Conservation (phyloP, 2,113 vertebrate genomes). For the Cnemophilus loriae region DNA sequence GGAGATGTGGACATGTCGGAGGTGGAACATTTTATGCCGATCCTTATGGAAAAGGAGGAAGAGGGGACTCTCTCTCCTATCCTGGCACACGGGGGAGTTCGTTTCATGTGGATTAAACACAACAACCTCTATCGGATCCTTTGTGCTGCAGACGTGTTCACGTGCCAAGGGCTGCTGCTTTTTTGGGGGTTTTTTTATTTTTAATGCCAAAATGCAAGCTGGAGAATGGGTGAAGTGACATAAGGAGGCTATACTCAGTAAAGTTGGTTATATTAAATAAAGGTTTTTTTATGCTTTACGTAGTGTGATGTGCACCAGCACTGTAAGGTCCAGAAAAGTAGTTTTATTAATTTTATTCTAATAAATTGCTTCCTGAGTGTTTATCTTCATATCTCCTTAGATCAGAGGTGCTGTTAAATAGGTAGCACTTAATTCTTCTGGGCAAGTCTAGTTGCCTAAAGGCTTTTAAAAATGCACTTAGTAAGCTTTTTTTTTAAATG, state of each 20-base stretch:
- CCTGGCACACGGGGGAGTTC: slow-evolving; percentile 91
- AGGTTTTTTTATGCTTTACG: fast-evolving
- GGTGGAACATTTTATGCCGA: slow-evolving; percentile 98
- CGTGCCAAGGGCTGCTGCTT: no score
- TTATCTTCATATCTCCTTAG: background rate
- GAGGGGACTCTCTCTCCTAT: slow-evolving; percentile 94
- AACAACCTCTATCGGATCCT: slow-evolving; percentile 98
- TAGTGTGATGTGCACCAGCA: fast-evolving
- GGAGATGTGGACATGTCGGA: slow-evolving; percentile 99
- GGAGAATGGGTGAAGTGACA: background rate
- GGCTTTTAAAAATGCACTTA: background rate
- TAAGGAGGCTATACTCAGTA: background rate
- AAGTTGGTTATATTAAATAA: background rate
- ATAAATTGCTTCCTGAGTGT: background rate
- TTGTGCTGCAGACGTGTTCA: fast-evolving
- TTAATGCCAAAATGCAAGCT: background rate
- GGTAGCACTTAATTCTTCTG: background rate
- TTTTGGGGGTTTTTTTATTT: no score
- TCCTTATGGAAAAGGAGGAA: slow-evolving; percentile 98
- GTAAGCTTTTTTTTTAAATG: background rate
- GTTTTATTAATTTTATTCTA: background rate
- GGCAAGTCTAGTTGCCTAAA: background rate
- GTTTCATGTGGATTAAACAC: slow-evolving; percentile 99
- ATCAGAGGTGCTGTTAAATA: background rate
- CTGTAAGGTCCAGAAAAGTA: background rate